phyloP scores from a whole-genome alignment of 2,797 vertebrate species.

The Macropus fuliginosus region DNA sequence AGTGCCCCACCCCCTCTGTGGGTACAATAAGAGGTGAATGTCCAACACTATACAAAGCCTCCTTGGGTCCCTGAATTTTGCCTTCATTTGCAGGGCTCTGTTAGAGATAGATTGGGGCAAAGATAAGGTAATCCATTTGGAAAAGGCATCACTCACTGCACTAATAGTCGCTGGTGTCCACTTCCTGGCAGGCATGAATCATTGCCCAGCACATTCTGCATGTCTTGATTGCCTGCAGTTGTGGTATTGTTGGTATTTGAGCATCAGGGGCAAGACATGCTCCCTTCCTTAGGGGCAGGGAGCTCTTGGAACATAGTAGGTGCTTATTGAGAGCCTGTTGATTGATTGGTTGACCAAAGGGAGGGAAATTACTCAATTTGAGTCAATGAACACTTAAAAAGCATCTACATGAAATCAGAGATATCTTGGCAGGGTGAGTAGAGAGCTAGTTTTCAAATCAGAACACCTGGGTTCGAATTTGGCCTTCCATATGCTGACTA shows the following conservation, averaged over 20 bases:
- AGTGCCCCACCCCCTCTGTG: neutral
- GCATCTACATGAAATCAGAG: neutral
- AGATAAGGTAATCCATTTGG: neutral
- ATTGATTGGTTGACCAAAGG: neutral
- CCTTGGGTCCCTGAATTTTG: constrained; percentile 63
- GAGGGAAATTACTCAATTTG: neutral
- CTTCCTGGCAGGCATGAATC: neutral
- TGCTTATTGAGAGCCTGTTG: neutral
- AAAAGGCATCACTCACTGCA: neutral
- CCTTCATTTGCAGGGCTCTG: constrained; percentile 64
- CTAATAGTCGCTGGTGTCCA: neutral
- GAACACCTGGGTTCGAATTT: neutral
- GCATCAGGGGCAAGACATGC: neutral
- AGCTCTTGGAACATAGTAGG: neutral
- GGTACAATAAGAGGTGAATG: constrained; percentile 45
- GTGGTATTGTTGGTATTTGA: neutral
- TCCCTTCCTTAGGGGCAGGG: neutral
- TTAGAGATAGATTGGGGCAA: constrained; percentile 56
- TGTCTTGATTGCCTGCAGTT: neutral
- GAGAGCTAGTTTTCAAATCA: neutral
- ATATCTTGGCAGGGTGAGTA: neutral
- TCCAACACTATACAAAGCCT: constrained; percentile 50
- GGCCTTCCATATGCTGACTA: neutral
- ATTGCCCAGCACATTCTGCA: neutral
- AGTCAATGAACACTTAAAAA: neutral